Percentiles rank a stretch among this genome's conserved stretches.
Evolutionary conservation across 2,113 vertebrate species (phyloP).

Genomic region (Chaetura pelagica): DNA sequence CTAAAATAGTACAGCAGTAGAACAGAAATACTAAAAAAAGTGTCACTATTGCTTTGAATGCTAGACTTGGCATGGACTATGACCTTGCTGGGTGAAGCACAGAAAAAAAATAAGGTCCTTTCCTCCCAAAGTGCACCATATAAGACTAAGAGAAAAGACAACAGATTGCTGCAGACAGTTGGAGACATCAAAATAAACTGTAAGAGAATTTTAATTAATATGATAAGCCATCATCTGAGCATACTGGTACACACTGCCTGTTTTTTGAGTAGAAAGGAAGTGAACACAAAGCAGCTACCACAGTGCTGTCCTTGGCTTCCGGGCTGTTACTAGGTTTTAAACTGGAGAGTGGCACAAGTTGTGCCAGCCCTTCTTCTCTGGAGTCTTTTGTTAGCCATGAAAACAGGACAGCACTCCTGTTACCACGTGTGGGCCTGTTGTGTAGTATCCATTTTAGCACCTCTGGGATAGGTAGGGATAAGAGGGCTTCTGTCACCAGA

Average conservation of each 20-base stretch:
- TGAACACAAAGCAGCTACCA: neutral
- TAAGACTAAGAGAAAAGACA: neutral
- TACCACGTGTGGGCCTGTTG: neutral
- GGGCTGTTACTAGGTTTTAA: neutral
- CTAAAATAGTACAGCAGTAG: neutral
- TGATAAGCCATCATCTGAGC: neutral
- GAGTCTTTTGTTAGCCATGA: neutral
- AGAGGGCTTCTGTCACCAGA: neutral
- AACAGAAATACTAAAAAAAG: neutral
- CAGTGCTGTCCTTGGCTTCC: neutral
- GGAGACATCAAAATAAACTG: neutral
- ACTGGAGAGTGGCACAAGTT: rapidly evolving
- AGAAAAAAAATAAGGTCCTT: neutral
- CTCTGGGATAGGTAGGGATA: neutral
- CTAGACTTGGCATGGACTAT: neutral
- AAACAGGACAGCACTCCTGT: neutral
- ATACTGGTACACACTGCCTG: neutral
- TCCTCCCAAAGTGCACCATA: neutral
- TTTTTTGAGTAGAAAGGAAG: neutral
- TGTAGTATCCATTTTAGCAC: neutral
- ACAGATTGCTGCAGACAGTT: conserved; percentile 20
- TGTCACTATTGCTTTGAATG: neutral
- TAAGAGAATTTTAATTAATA: conserved; percentile 6
- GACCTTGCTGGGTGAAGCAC: neutral
- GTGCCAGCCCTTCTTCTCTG: neutral